Evolutionary conservation across 2,888 invertebrate species (phyloP).

Genomic region (Catocala nupta): DNA sequence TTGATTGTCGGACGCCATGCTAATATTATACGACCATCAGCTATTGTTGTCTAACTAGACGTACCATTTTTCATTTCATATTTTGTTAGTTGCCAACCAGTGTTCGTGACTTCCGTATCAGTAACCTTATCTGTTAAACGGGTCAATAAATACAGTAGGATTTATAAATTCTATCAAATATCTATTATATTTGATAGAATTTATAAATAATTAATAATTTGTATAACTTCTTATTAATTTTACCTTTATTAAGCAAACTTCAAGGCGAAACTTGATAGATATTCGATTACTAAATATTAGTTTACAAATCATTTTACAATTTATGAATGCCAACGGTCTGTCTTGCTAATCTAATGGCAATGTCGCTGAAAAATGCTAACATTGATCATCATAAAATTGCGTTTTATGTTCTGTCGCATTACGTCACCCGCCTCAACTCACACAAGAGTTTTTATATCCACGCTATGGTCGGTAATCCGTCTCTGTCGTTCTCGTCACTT

Average conservation of each 20-base stretch:
- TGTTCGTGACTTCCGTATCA: slow-evolving; percentile 19
- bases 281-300: slow-evolving; percentile 11
- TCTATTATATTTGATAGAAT: slow-evolving; percentile 10
- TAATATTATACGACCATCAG: background rate
- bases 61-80: slow-evolving; percentile 1
- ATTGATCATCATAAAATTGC: slow-evolving; percentile 69
- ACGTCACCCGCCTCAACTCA: slow-evolving; percentile 69
- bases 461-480: slow-evolving; percentile 64
- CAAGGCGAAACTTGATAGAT: slow-evolving; percentile 16
- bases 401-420: slow-evolving; percentile 68
- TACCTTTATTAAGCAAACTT: slow-evolving; percentile 2
- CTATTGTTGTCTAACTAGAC: slow-evolving; percentile 7
- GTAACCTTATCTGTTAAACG: slow-evolving; percentile 15
- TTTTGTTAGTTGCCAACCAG: slow-evolving; percentile 9
- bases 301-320: slow-evolving; percentile 19
- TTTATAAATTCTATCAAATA: no score
- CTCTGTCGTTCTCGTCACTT: slow-evolving; percentile 67
- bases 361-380: slow-evolving; percentile 49
- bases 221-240: slow-evolving; percentile 3
- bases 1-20: background rate
- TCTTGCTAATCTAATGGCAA: slow-evolving; percentile 39
- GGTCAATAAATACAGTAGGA: background rate
- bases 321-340: slow-evolving; percentile 25
- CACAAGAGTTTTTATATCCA: slow-evolving; percentile 73
- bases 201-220: background rate